Conservation (phyloP, 2,888 invertebrate species). For the Carterocephalus palaemon region DNA sequence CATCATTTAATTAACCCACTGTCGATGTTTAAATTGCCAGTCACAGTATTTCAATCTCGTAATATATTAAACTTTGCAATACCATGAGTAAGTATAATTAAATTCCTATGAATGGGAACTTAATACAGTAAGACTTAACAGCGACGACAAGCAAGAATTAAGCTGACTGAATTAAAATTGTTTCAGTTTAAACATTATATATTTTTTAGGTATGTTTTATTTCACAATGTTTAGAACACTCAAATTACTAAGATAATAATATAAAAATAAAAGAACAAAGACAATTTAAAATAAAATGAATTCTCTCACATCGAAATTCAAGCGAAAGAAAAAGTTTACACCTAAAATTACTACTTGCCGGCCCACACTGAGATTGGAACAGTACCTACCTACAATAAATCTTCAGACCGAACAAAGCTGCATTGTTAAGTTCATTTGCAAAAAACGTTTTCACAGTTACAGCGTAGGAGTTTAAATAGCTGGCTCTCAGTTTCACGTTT, state of each 20-base stretch:
- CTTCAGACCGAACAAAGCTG: slow-evolving; percentile 25
- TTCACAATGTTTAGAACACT: no score
- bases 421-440: slow-evolving; percentile 25
- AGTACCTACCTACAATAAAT: slow-evolving; percentile 24
- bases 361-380: slow-evolving; percentile 20
- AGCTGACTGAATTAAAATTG: no score
- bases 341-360: slow-evolving; percentile 23
- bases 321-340: slow-evolving; percentile 20
- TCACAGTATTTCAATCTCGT: slow-evolving; percentile 22
- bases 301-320: slow-evolving; percentile 11
- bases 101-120: no score
- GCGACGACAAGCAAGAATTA: no score
- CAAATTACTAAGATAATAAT: no score
- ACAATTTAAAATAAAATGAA: slow-evolving; percentile 15
- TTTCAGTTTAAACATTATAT: no score
- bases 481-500: slow-evolving; percentile 11
- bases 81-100: no score
- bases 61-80: slow-evolving; percentile 6
- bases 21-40: slow-evolving; percentile 17
- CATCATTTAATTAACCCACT: slow-evolving; percentile 24
- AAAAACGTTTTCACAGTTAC: slow-evolving; percentile 24
- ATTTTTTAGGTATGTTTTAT: no score
- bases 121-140: no score
- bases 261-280: slow-evolving; percentile 2
- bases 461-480: slow-evolving; percentile 21